A percentile compares a stretch with the other conserved stretches of the same genome.
Evolutionary conservation across 2,888 invertebrate species (phyloP).

Genomic region (Zonitis immaculata): DNA sequence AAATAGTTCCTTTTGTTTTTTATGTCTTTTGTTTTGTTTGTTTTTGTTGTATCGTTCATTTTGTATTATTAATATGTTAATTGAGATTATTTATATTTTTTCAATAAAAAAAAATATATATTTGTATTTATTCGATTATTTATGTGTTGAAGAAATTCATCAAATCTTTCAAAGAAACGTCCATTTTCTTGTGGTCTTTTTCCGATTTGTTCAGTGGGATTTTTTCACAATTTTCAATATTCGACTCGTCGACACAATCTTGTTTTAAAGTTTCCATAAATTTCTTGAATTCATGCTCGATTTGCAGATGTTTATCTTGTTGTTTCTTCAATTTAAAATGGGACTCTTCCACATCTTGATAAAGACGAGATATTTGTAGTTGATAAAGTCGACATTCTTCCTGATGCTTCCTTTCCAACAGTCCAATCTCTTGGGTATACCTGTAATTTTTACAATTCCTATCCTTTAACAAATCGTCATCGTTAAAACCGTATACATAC

Average conservation of each 20-base stretch:
- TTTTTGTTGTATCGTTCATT: too few relatives aligned
- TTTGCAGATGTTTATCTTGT: conserved; percentile 56
- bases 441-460: conserved; percentile 44
- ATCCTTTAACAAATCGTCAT: too few relatives aligned
- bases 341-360: conserved; percentile 61
- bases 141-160: neutral
- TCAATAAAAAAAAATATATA: neutral
- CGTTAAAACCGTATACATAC: conserved; percentile 34
- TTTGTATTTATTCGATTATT: neutral
- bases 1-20: neutral
- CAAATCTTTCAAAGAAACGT: neutral
- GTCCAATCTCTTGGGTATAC: conserved; percentile 68
- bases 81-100: neutral
- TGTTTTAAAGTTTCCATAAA: conserved; percentile 56
- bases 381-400: conserved; percentile 73
- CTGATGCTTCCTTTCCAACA: conserved; percentile 72
- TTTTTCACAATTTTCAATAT: neutral
- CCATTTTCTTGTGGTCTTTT: neutral
- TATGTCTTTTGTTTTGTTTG: neutral
- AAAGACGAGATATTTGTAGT: conserved; percentile 64
- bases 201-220: neutral
- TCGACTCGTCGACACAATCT: conserved; percentile 4
- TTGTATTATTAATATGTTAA: neutral
- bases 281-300: conserved; percentile 69
- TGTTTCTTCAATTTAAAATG: conserved; percentile 55